Evolutionary conservation across 2,888 invertebrate species (phyloP).

Genomic region (Ommatoiulus sabulosus): DNA sequence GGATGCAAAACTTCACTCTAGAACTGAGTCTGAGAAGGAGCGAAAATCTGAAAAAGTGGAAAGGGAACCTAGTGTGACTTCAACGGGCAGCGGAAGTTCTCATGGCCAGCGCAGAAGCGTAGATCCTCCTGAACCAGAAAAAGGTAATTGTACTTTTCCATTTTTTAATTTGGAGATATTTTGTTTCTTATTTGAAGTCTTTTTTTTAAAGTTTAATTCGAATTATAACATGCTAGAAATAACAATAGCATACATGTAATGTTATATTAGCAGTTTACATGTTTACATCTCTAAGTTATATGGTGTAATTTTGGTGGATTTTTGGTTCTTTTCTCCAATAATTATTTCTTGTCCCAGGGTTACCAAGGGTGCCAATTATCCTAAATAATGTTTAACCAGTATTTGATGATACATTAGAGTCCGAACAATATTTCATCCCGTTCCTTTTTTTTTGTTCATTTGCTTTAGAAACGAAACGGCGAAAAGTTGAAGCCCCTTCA

Average conservation of each 20-base stretch:
- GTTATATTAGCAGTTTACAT: too few species aligned
- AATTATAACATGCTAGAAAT: too few species aligned
- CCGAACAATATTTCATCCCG: too few species aligned
- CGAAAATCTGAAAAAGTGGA: slow-evolving; percentile 59
- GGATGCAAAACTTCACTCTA: slow-evolving; percentile 57
- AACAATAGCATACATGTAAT: too few species aligned
- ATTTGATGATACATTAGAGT: too few species aligned
- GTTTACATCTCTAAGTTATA: too few species aligned
- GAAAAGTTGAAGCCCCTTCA: slow-evolving; percentile 78
- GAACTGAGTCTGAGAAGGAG: slow-evolving; percentile 55
- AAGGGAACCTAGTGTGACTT: slow-evolving; percentile 58
- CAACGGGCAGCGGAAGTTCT: slow-evolving; percentile 57
- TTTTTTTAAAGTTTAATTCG: neutral
- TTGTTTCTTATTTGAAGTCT: neutral
- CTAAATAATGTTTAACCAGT: too few species aligned
- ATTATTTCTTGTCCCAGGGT: too few species aligned
- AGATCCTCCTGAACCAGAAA: slow-evolving; percentile 59
- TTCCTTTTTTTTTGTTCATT: slow-evolving; percentile 52
- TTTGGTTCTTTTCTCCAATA: too few species aligned
- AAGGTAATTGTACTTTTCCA: slow-evolving; percentile 52
- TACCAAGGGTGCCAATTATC: too few species aligned
- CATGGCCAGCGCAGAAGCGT: slow-evolving; percentile 59
- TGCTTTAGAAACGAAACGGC: slow-evolving; percentile 80
- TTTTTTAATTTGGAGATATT: neutral
- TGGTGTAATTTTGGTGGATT: too few species aligned